These are phyloP conservation scores for Mesochorus sp. DNA, from an alignment of 2,888 invertebrate genomes.

Conservation along the genomic window DNA sequence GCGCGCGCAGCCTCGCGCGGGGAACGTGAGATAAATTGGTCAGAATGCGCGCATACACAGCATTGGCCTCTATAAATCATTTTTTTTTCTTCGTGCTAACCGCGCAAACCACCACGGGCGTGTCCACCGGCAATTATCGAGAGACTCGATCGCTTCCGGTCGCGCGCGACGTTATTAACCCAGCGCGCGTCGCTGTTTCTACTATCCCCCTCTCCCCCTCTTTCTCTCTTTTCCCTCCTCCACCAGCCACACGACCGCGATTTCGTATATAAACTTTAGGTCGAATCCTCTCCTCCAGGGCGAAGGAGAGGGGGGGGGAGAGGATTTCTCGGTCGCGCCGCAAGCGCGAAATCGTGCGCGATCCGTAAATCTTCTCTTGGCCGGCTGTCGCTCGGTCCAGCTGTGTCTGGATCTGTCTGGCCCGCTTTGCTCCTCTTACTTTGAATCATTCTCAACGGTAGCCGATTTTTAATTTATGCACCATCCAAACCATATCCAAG, in stretches of 20 bases:
- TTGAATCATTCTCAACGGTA: constrained; percentile 34
- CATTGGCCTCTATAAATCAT: constrained; percentile 49
- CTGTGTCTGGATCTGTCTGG: constrained; percentile 28
- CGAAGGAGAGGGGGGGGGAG: no score
- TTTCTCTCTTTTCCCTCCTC: neutral
- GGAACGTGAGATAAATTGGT: constrained; percentile 49
- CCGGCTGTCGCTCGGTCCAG: constrained; percentile 55
- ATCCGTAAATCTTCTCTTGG: constrained; percentile 56
- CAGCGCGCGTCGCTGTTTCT: constrained; percentile 20
- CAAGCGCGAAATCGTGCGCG: constrained; percentile 57
- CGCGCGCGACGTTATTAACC: constrained; percentile 24
- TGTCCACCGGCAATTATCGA: constrained; percentile 57
- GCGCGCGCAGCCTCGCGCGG: constrained; percentile 1
- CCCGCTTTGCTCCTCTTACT: constrained; percentile 20
- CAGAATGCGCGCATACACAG: constrained; percentile 22
- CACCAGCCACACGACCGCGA: no score
- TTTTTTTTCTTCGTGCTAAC: constrained; percentile 36
- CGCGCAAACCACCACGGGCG: constrained; percentile 52
- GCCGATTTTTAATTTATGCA: constrained; percentile 57
- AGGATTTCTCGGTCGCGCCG: constrained; percentile 44
- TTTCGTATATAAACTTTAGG: constrained; percentile 1
- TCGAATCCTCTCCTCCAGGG: no score
- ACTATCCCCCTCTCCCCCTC: neutral
- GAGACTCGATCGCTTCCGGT: constrained; percentile 61
- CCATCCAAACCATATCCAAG: neutral